A percentile compares a stretch with the other conserved stretches of the same genome.
phyloP scores from a whole-genome alignment of 2,113 vertebrate genomes.

The Orientallactaga bullata region DNA sequence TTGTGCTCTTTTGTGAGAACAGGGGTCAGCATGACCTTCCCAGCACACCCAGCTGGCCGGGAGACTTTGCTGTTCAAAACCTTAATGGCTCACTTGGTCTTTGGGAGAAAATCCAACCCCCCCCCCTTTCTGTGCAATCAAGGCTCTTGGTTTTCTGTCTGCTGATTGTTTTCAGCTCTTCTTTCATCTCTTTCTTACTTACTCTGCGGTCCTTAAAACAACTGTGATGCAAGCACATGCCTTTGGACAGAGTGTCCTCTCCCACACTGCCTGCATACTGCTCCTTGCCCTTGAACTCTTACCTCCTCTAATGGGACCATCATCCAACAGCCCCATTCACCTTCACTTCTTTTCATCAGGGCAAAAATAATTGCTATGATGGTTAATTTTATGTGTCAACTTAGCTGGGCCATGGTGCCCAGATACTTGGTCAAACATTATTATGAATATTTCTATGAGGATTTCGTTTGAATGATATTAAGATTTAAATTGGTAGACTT shows the following conservation, averaged over 20 bases:
- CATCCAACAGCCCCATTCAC: background rate
- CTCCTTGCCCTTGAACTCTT: background rate
- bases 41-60: background rate
- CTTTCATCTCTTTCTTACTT: background rate
- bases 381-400: background rate
- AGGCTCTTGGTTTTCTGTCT: constrained; percentile 25
- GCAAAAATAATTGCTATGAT: constrained; percentile 29
- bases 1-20: constrained; percentile 54
- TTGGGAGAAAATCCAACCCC: constrained; percentile 24
- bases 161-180: background rate
- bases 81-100: background rate
- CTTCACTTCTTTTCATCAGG: background rate
- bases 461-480: background rate
- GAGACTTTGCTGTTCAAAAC: constrained; percentile 20
- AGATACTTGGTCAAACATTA: background rate
- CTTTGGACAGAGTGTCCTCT: constrained; percentile 1
- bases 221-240: background rate
- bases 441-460: background rate
- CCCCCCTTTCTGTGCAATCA: background rate
- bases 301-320: background rate
- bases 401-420: background rate
- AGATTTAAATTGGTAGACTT: background rate
- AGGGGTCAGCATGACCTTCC: constrained; percentile 69
- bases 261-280: background rate
- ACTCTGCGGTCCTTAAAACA: constrained; percentile 23